Base-by-base conservation (phyloP, 2,113 vertebrate species). In the Heterocephalus glaber region DNA sequence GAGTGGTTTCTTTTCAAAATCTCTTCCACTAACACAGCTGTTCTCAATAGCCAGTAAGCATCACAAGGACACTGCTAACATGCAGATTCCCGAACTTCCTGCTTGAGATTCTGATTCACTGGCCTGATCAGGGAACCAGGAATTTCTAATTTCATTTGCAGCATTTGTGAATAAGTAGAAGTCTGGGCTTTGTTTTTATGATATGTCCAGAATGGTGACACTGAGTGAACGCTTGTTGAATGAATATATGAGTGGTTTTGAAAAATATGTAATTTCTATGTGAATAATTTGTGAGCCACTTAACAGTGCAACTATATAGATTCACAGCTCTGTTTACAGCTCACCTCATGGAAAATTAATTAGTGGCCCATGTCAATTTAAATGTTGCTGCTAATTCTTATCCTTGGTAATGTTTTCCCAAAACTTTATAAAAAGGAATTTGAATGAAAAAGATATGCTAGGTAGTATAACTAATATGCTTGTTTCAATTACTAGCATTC, bases 211-310 rank as follows among this genome's bases (percentile, higher is more conserved):
- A 87, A 93, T 4, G 86, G 3, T 80, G 61, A 61, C 26, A 66
- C 6, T 56, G 11, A 90, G 56, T 66, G 65, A 94, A 63, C 68
- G 17, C 41, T 79, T 79, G 20, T 49, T 70, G 38, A 94, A 56
- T 63, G 91, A 97, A 84, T 72, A 30, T 83, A 44, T 44, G 17
- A n/a, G 35, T 77, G 58, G 0, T 74, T 91, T 88, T 52, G 63
- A 96, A 96, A 92, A 52, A 60, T 52, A 74, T 2, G 11, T 41
- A 79, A 94, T 87, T 95, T 92, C 41, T 92, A 41, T 88, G 49
- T 87, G 47, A 95, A 68, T 94, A 66, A 76, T 88, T 61, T 95
- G 30, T 76, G 93, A 85, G 33, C 35, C 85, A 7, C 28, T 60
- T 96, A 68, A 58, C 19, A 84, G 44, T 41, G 56, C 19, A 76